Base-by-base conservation (phyloP, 2,797 vertebrate genomes). In the Acipenser oxyrinchus region DNA sequence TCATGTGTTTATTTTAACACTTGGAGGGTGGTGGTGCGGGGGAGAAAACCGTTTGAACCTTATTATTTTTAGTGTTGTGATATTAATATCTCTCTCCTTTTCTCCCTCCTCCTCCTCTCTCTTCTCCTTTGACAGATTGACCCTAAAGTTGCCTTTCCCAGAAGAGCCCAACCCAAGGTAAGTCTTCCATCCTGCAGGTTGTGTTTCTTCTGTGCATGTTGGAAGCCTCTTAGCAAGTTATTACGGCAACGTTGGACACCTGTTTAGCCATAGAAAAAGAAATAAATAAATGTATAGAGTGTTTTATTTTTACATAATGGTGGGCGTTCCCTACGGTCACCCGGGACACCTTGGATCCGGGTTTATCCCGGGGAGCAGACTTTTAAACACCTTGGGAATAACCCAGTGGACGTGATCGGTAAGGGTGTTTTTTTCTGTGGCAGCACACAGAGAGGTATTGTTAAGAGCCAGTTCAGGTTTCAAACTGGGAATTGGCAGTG, bases 91-190 rank as follows among this genome's bases (percentile, higher is more conserved):
- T 10, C 66, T 55, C 52, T 70, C 78, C 78, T 48, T 3, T 53
- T 6, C 50, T 13, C 59, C 61, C 3, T 18, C 8, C 75, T 48
- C 10, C 74, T 77, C 69, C 78, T 48, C 3, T 9, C 37, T 53
- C 5, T 66, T 10, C 69, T 18, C 23, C 58, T 82, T 76, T 70
- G 62, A 48, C 90, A 99, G 97, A 99, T 99, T 91, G 97, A 99
- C 90, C 97, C 97, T 82, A 99, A 99, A 94, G 97, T 99, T 90
- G 97, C 97, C 89, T 99, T 99, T 90, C 97, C 96, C 82, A 93
- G 96, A 85, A 93, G 96, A 81, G 92, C 96, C 79, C 97, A 98
- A 87, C 95, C 97, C 85, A 98, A 99, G 96, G 96, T 99, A 95
- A 95, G 96, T 86, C 10, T 18, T 13, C 2, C 23, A 37, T 37